phyloP scores from a whole-genome alignment of 2,888 invertebrate species.

The Trachelus iudaicus region DNA sequence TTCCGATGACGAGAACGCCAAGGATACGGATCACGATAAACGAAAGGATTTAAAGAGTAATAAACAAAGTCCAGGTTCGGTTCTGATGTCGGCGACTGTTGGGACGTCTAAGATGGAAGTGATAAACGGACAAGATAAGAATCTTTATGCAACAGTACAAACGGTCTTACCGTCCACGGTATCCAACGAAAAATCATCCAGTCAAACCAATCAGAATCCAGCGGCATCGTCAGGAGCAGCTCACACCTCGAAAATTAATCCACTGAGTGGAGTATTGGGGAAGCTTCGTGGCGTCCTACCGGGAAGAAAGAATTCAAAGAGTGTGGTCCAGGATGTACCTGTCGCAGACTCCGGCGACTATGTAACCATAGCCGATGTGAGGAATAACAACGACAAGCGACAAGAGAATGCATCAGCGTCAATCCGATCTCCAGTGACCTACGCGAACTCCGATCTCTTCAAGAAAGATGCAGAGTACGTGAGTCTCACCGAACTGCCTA shows the following conservation, averaged over 20 bases:
- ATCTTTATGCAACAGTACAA: slow-evolving; percentile 61
- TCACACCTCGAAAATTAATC: slow-evolving; percentile 55
- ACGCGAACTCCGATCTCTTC: slow-evolving; percentile 75
- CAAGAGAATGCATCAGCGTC: slow-evolving; percentile 38
- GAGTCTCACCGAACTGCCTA: slow-evolving; percentile 82
- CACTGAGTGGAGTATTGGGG: slow-evolving; percentile 79
- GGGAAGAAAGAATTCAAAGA: slow-evolving; percentile 13
- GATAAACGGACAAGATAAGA: slow-evolving; percentile 61
- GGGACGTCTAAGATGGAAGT: slow-evolving; percentile 63
- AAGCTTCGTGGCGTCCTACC: slow-evolving; percentile 71
- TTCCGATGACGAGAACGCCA: slow-evolving; percentile 84
- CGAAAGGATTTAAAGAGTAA: slow-evolving; percentile 31
- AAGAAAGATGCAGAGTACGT: slow-evolving; percentile 82
- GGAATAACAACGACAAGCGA: slow-evolving; percentile 79
- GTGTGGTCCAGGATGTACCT: slow-evolving; percentile 27
- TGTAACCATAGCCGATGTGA: slow-evolving; percentile 86
- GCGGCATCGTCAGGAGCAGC: not conserved
- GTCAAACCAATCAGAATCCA: not conserved
- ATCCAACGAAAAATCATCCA: slow-evolving; percentile 10
- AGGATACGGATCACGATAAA: slow-evolving; percentile 56
- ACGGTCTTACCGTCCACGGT: slow-evolving; percentile 40
- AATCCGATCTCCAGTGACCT: slow-evolving; percentile 53
- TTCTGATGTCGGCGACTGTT: slow-evolving; percentile 61
- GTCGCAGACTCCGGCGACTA: slow-evolving; percentile 79
- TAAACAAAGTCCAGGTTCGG: slow-evolving; percentile 41